Evolutionary conservation across 2,797 vertebrate species (phyloP), one percentile per base, ranked within the genome.

Genomic region (Liasis olivaceus): DNA sequence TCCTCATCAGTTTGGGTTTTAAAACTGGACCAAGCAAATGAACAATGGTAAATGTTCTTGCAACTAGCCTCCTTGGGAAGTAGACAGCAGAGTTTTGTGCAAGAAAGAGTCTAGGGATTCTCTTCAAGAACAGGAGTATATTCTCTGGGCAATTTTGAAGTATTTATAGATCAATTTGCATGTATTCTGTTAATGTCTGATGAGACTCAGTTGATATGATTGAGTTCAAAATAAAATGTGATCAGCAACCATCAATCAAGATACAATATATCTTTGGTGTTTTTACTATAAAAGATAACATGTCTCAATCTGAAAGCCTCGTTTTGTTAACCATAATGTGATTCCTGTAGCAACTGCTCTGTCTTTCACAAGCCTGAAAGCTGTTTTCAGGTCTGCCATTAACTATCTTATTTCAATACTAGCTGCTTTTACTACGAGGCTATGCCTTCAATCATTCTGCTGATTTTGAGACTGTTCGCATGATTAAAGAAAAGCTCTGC

Each of bases 361-460:
- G 51, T 59, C 66, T 22, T 59, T 60, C 17, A 56, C 17, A 69
- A 31, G 8, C 51, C 62, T 85, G 42, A 81, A 81, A 81, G 15
- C 9, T 7, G 62, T 93, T 0, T 66, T 90, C 36, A 86, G 2
- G 0, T 51, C 64, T 24, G 3, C 31, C 54, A 77, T 91, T 96
- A 7, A 31, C 88, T 13, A 60, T 2, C 6, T 89, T 85, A 12
- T 89, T 94, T 95, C 92, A 87, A 13, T 87, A 92, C 0, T 26
- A 99, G 98, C 96, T 99, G 92, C 97, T 99, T 94, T 89, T 99
- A 36, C 97, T 99, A 95, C 97, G 98, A 91, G 98, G 98, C 20
- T 99, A 99, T 0, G 98, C 98, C 88, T 99, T 99, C 97, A 99
- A 99, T 97, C 98, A 99, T 93, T 99, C 98, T 54, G 98, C 98